Percentiles rank a stretch among this genome's conserved stretches.
Conservation (phyloP, 1,140 invertebrate species). For the Pseudomyrmex sp. region DNA sequence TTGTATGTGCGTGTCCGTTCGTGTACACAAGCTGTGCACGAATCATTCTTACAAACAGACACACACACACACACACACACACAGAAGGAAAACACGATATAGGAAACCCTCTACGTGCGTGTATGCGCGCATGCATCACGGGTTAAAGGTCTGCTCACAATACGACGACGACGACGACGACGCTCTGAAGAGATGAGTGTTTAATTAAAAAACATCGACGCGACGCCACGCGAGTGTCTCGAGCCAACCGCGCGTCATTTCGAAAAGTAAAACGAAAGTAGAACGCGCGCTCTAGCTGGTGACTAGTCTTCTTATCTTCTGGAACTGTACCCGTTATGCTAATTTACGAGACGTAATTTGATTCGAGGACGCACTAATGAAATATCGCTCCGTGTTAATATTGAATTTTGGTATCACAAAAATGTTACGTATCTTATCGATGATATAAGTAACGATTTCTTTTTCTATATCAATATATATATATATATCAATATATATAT, state of each 20-base stretch:
- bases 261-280: conserved; percentile 18
- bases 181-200: conserved; percentile 4
- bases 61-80: neutral
- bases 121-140: conserved; percentile 51
- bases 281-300: neutral
- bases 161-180: conserved; percentile 8
- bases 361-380: neutral
- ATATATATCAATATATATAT: too few species aligned
- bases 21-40: conserved; percentile 12
- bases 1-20: neutral
- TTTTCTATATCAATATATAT: neutral
- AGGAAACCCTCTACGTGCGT: conserved; percentile 43
- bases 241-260: neutral
- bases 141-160: conserved; percentile 68
- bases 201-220: conserved; percentile 37
- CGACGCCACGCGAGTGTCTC: too few species aligned
- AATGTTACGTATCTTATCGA: neutral
- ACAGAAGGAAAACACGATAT: neutral
- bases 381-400: neutral
- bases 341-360: conserved; percentile 37
- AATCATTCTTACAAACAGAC: neutral
- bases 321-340: neutral
- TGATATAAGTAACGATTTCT: conserved; percentile 13
- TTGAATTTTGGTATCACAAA: conserved; percentile 2
- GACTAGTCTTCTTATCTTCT: conserved; percentile 34